Conservation (phyloP, 2,113 vertebrate species). For the Gobio gobio region DNA sequence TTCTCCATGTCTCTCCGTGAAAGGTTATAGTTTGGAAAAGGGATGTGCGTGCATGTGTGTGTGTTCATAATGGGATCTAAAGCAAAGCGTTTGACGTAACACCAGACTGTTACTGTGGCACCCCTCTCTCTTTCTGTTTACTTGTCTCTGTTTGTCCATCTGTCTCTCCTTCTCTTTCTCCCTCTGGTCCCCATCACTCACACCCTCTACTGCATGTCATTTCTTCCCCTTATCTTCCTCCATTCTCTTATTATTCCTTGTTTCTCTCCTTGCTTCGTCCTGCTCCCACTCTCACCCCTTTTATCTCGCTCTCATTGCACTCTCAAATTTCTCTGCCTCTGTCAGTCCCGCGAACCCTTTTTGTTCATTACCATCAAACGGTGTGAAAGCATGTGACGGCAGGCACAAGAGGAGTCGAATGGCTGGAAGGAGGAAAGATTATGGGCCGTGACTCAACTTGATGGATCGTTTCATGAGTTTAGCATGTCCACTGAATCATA, state of each 20-base stretch:
- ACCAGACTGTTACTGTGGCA: slow-evolving; percentile 43
- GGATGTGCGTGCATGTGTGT: slow-evolving; percentile 22
- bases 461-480: slow-evolving; percentile 34
- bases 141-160: slow-evolving; percentile 36
- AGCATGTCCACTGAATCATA: slow-evolving; percentile 38
- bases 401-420: background rate
- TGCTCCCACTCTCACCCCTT: slow-evolving; percentile 37
- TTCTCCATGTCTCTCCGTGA: background rate
- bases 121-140: slow-evolving; percentile 4
- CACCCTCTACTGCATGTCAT: slow-evolving; percentile 27
- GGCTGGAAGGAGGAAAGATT: slow-evolving; percentile 13
- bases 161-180: slow-evolving; percentile 32
- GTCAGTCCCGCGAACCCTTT: background rate
- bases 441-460: slow-evolving; percentile 15
- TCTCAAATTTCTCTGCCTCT: slow-evolving; percentile 52
- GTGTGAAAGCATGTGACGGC: background rate
- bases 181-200: slow-evolving; percentile 11
- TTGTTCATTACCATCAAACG: slow-evolving; percentile 20
- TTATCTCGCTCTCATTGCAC: slow-evolving; percentile 42
- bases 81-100: slow-evolving; percentile 50
- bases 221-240: slow-evolving; percentile 34
- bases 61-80: slow-evolving; percentile 55
- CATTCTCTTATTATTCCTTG: slow-evolving; percentile 11
- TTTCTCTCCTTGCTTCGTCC: background rate
- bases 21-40: slow-evolving; percentile 7